A percentile compares a stretch with the other conserved stretches of the same genome.
These are phyloP conservation scores for Zingel zingel DNA, from an alignment of 2,113 vertebrate genomes.

Conservation along the genomic window DNA sequence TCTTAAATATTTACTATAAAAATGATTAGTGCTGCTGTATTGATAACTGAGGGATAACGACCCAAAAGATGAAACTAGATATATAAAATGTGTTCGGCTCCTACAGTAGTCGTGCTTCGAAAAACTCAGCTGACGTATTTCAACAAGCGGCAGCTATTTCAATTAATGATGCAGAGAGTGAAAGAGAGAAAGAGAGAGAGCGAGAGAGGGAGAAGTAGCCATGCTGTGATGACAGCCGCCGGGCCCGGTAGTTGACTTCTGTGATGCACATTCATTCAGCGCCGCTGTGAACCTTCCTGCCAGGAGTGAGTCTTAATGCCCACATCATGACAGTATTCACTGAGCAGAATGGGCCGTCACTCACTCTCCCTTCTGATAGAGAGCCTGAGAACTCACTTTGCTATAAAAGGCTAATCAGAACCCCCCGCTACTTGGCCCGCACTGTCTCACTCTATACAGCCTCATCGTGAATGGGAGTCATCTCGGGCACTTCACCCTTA, in stretches of 20 bases:
- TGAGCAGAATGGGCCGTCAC: conserved; percentile 73
- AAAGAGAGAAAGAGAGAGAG: not conserved
- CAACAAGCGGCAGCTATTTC: conserved; percentile 48
- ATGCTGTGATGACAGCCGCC: conserved; percentile 49
- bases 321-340: conserved; percentile 76
- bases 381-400: conserved; percentile 65
- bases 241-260: conserved; percentile 57
- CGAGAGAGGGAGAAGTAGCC: not conserved
- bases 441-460: conserved; percentile 48
- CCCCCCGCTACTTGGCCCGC: conserved; percentile 31
- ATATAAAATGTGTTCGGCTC: conserved; percentile 4
- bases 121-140: conserved; percentile 4
- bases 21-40: conserved; percentile 23
- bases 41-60: not conserved
- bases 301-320: conserved; percentile 72
- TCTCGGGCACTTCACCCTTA: conserved; percentile 65
- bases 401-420: conserved; percentile 71
- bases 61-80: conserved; percentile 19
- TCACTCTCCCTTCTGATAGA: conserved; percentile 65
- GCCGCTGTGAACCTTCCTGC: conserved; percentile 62
- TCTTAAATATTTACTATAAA: conserved; percentile 33
- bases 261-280: conserved; percentile 63
- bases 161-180: conserved; percentile 48
- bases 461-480: conserved; percentile 44
- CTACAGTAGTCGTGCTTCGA: conserved; percentile 20